Evolutionary conservation across 2,888 invertebrate genomes (phyloP), one percentile per base, ranked within the genome.

Genomic region (Parnassius glacialis): DNA sequence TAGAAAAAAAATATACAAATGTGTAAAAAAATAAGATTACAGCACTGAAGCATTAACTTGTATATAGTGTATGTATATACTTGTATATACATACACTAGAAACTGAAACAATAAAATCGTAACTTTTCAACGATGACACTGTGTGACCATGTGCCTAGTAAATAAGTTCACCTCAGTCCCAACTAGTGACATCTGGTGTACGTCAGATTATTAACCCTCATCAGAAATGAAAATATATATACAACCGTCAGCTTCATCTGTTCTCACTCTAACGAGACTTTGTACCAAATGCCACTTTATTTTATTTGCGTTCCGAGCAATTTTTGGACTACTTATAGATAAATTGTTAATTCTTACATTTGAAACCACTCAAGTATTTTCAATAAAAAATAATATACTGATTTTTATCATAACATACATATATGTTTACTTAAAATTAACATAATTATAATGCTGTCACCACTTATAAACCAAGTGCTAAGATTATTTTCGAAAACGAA

Each of bases 221-320:
- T 34, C 7, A 34, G 5, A 34, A 34, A 34, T 34, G 34, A 34
- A 34, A 34, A 34, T 7, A 34, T 34, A 34, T 34, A 34, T 34
- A 34, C 5, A 34, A 43, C 43, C 43, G 7, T 34, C 51, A 20
- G 13, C 25, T 41, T 12, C 16, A 34, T 54, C 43, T 47, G 45
- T 16, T 34, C 9, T 34, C 13, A n/a, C 10, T 42, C 50, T 56
- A 13, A 41, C 34, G 52, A 51, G 20, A 57, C 16, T 57, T 62
- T 62, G 62, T 62, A 62, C 57, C 62, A 44, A 53, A 43, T 5
- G 2, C 48, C 34, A 34, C 34, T 13, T 47, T 3, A 5, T 9
- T 11, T 16, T 0, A 9, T 9, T 5, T 13, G 13, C 5, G 16
- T 9, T 53, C n/a, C 45, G 11, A 51, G 43, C 45, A 50, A 20